Percentiles rank a stretch among this genome's conserved stretches.
Conservation (phyloP, 2,888 invertebrate genomes). For the Trichopoda pennipes region DNA sequence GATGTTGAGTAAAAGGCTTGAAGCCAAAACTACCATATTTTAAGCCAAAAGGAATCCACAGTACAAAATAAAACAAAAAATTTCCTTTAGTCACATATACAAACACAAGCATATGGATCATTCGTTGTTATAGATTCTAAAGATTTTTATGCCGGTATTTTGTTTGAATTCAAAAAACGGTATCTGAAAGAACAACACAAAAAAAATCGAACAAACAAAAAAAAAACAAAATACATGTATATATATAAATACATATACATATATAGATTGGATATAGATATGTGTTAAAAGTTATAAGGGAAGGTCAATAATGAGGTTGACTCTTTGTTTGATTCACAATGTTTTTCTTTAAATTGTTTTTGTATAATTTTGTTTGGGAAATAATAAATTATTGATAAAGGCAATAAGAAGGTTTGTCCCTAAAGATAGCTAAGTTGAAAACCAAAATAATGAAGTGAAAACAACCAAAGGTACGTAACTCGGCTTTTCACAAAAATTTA, state of each 20-base stretch:
- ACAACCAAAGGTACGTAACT: too few relatives aligned
- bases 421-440: background rate
- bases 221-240: too few relatives aligned
- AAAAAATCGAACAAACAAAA: too few relatives aligned
- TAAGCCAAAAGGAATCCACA: constrained; percentile 35
- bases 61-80: background rate
- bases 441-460: background rate
- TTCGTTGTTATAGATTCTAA: background rate
- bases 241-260: too few relatives aligned
- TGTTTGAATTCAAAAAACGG: constrained; percentile 41
- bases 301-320: constrained; percentile 8
- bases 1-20: constrained; percentile 16
- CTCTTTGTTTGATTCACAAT: background rate
- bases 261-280: too few relatives aligned
- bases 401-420: background rate
- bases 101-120: constrained; percentile 7
- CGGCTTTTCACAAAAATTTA: too few relatives aligned
- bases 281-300: constrained; percentile 18
- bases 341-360: background rate
- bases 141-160: constrained; percentile 29
- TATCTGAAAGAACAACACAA: constrained; percentile 53
- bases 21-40: constrained; percentile 26
- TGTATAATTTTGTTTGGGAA: background rate
- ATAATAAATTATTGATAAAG: background rate
- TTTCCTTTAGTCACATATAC: background rate